Evolutionary conservation across 2,113 vertebrate genomes (phyloP), one percentile per base, ranked within the genome.

Genomic region (Acrocephalus kingi): DNA sequence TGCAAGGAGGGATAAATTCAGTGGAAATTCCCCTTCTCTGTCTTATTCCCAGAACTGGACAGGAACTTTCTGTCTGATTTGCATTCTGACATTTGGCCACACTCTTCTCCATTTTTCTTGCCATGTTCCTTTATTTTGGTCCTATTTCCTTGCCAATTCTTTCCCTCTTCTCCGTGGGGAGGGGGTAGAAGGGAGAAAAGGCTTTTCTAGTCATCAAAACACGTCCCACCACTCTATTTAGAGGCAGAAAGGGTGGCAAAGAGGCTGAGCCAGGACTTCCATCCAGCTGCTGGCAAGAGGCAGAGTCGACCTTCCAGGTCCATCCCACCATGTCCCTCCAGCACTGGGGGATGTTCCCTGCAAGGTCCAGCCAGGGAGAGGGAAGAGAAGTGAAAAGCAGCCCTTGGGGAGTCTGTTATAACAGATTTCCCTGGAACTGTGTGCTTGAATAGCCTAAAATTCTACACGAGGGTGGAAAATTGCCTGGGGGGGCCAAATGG

Each of bases 81-180:
- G 14, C 12, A 4, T 64, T 77, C 59, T 55, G 46, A 64, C 20
- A 59, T 7, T 58, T 10, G 81, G 31, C 58, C 55, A 25, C 17
- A 4, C 35, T 54, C 30, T 13, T 69, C 64, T 81, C 31, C 19
- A 9, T 54, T 90, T 58, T 67, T 31, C 45, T 66, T 78, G 15
- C 24, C 27, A 7, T 1, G 1, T 30, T 79, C 27, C 14, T 28
- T 51, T 33, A 5, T 30, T 51, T 91, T 49, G 16, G 5, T 35
- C 25, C 24, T 25, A 13, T 35, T 76, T 45, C 55, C 16, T 56
- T 30, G 33, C 15, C 6, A 54, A 0, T 55, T 84, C 48, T 54
- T 68, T 1, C 3, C 19, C 17, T 8, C 0, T 46, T 87, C 48
- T 51, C 16, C 0, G 0, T 4, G 9, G 6, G 3, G 18, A 62